Base-by-base conservation (phyloP, 2,888 invertebrate genomes). In the Eilema depressum region DNA sequence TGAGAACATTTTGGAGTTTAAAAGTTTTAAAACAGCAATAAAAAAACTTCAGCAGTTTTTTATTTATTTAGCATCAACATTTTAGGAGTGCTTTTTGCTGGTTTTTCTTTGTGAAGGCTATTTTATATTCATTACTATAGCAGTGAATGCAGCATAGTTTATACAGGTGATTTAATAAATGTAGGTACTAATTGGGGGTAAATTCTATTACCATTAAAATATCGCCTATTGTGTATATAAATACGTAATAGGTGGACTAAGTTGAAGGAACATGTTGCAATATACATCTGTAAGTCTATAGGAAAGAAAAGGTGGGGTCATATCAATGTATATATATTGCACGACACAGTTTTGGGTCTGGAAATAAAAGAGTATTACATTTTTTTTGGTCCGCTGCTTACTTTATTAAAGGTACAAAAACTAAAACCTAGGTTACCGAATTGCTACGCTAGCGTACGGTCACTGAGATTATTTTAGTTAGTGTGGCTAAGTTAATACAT, bases 301-400 rank as follows among this genome's bases (percentile, higher is more conserved):
- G 10, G n/a, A 53, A 53, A 10, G 53, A 53, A 8, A 53, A n/a
- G 53, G n/a, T n/a, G 53, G n/a, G n/a, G n/a, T n/a, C n/a, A 53
- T 53, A n/a, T 53, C 20, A 53, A n/a, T 5, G n/a, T 41, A 41
- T 41, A 17, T 53, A 20, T n/a, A 53, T 53, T 10, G 53, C n/a
- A 53, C 53, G 53, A n/a, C n/a, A n/a, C 53, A 53, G 53, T 47
- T 47, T 47, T 20, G 53, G 53, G 53, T 53, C n/a, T n/a, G 53
- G n/a, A 53, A 53, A 53, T 53, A 53, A 53, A 53, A 53, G 53
- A n/a, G 8, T 20, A n/a, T 20, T 8, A 53, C n/a, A 10, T n/a
- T 53, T 20, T n/a, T 41, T 53, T 53, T 53, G 53, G 53, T n/a
- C 53, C 10, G n/a, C 53, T 53, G 10, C 53, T 53, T 53, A 53